Evolutionary conservation across 1,140 invertebrate genomes (phyloP), one percentile per base, ranked within the genome.

Genomic region (Tetragonula clypearis): DNA sequence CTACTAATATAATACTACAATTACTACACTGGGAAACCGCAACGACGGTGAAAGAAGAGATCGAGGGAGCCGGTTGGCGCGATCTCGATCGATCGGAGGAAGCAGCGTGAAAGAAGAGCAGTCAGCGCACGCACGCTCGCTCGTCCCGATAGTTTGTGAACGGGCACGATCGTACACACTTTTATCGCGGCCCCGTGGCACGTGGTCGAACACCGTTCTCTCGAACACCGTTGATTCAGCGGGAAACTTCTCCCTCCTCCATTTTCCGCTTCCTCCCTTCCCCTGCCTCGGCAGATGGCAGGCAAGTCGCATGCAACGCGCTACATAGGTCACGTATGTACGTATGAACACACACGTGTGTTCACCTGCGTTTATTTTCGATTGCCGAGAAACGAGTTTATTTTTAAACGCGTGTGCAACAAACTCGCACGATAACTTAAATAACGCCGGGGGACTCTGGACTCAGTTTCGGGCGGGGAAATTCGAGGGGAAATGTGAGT

Each of bases 111-210:
- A 49, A 9, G 41, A 21, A 11, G 41, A 30, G 65, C 21, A 71
- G 84, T 21, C 65, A 66, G 65, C 15, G 65, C 65, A 14, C 21
- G 66, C 41, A 77, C 81, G 17, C 53, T 66, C 65, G 79, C 60
- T 78, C 85, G 80, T 79, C n/a, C 21, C 26, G 82, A 58, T 62
- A 75, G 73, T 87, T 82, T 87, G 66, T 87, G 82, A 85, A 77
- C 79, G 21, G 21, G 21, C 41, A 79, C 77, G 82, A 81, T 82
- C 81, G 77, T 81, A 89, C 85, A 71, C 78, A 60, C 26, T 81
- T 88, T 83, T 86, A 75, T 89, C 88, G 79, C 55, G 68, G 4
- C 58, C 41, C 41, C 41, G 41, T 49, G 76, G 84, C 84, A 82
- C 76, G 76, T 88, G 80, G 72, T 41, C 62, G 49, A 35, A 6